These are phyloP conservation scores for Lasioglossum baleicum DNA, from an alignment of 1,140 invertebrate species.

Conservation along the genomic window DNA sequence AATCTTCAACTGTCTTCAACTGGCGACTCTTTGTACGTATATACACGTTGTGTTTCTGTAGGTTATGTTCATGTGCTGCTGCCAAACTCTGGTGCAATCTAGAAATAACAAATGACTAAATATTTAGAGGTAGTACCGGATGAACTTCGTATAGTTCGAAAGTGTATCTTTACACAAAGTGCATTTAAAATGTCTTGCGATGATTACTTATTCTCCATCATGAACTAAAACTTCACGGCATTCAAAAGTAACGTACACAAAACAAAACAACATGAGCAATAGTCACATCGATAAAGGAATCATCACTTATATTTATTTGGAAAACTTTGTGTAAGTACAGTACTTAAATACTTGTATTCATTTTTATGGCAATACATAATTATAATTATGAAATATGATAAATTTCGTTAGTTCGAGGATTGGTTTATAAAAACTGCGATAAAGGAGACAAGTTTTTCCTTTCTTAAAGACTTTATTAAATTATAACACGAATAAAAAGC, in stretches of 20 bases:
- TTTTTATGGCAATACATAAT: no score
- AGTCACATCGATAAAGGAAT: constrained; percentile 57
- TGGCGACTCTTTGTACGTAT: no score
- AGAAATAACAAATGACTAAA: background rate
- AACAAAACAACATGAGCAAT: constrained; percentile 13
- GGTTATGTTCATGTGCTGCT: constrained; percentile 3
- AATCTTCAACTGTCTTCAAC: no score
- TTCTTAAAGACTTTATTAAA: background rate
- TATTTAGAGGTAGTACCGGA: no score
- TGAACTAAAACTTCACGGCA: background rate
- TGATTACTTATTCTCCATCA: background rate
- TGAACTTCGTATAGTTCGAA: background rate
- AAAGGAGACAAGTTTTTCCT: background rate
- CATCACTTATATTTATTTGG: constrained; percentile 68
- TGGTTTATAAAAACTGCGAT: background rate
- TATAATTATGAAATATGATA: no score
- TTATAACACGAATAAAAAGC: background rate
- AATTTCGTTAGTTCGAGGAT: background rate
- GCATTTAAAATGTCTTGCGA: background rate
- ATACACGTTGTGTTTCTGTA: background rate
- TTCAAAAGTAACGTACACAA: background rate
- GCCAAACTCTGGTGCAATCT: background rate
- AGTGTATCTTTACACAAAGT: background rate
- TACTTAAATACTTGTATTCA: constrained; percentile 28
- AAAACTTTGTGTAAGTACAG: constrained; percentile 74